phyloP scores from a whole-genome alignment of 2,888 invertebrate genomes.

The Clanis bilineata region DNA sequence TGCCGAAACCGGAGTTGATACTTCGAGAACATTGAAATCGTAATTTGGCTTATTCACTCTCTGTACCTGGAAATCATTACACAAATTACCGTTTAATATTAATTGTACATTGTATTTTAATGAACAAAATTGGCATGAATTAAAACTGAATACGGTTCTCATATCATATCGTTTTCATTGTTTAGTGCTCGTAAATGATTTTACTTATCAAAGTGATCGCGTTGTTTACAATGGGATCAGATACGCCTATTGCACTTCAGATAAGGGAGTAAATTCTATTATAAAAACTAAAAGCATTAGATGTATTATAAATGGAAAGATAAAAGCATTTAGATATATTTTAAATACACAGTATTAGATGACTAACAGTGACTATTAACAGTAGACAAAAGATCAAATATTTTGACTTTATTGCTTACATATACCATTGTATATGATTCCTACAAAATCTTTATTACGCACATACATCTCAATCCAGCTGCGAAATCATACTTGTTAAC shows the following conservation, averaged over 20 bases:
- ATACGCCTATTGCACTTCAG: slow-evolving; percentile 9
- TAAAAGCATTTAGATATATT: neutral
- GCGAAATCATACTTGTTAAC: slow-evolving; percentile 14
- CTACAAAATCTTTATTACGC: slow-evolving; percentile 12
- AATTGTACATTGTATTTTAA: slow-evolving; percentile 9
- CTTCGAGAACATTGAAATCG: slow-evolving; percentile 89
- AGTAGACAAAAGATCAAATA: neutral
- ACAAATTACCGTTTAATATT: slow-evolving; percentile 9
- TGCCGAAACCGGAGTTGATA: slow-evolving; percentile 89
- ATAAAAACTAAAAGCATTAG: slow-evolving; percentile 2
- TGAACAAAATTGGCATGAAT: neutral
- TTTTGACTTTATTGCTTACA: slow-evolving; percentile 1
- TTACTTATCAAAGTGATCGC: slow-evolving; percentile 2
- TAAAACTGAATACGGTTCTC: neutral
- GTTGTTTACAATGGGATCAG: slow-evolving; percentile 5
- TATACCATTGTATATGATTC: neutral
- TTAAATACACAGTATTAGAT: neutral
- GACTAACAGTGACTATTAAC: neutral
- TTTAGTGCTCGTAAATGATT: slow-evolving; percentile 1
- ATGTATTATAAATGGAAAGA: neutral
- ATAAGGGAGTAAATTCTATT: neutral
- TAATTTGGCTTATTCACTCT: slow-evolving; percentile 87
- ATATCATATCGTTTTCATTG: neutral
- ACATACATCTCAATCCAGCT: slow-evolving; percentile 6
- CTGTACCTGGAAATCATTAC: slow-evolving; percentile 72